Evolutionary conservation across 1,140 invertebrate species (phyloP).

Genomic region (Drosophila eugracilis): DNA sequence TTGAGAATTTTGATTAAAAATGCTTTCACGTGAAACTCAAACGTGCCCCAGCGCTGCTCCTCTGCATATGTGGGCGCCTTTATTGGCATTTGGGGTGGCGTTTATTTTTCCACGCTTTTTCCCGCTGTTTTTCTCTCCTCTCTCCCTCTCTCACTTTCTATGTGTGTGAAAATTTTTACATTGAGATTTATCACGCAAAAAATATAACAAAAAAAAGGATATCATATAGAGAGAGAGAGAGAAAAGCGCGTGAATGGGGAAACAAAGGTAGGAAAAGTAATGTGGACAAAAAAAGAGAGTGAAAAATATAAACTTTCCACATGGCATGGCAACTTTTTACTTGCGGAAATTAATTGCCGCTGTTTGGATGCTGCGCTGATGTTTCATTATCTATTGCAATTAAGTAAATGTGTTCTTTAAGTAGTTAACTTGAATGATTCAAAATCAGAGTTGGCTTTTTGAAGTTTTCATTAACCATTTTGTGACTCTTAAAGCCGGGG

Average conservation of each 20-base stretch:
- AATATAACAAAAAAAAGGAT: constrained; percentile 27
- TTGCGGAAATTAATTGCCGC: constrained; percentile 16
- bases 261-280: constrained; percentile 20
- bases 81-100: constrained; percentile 44
- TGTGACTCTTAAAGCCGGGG: neutral
- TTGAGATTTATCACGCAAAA: constrained; percentile 78
- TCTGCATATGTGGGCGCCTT: constrained; percentile 38
- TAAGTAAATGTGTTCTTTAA: neutral
- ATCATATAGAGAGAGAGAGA: neutral
- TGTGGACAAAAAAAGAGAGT: constrained; percentile 5
- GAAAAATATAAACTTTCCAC: constrained; percentile 10
- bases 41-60: constrained; percentile 48
- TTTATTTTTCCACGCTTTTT: constrained; percentile 34
- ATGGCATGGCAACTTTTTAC: constrained; percentile 2
- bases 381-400: constrained; percentile 6
- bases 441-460: no score
- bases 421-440: neutral
- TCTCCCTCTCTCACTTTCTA: neutral
- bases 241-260: neutral
- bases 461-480: neutral
- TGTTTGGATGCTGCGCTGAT: neutral
- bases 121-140: neutral
- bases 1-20: constrained; percentile 83
- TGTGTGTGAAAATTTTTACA: constrained; percentile 73
- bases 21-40: constrained; percentile 82